These are phyloP conservation scores for Pomatorhinus ruficollis DNA, from an alignment of 2,113 vertebrate species.

Conservation along the genomic window DNA sequence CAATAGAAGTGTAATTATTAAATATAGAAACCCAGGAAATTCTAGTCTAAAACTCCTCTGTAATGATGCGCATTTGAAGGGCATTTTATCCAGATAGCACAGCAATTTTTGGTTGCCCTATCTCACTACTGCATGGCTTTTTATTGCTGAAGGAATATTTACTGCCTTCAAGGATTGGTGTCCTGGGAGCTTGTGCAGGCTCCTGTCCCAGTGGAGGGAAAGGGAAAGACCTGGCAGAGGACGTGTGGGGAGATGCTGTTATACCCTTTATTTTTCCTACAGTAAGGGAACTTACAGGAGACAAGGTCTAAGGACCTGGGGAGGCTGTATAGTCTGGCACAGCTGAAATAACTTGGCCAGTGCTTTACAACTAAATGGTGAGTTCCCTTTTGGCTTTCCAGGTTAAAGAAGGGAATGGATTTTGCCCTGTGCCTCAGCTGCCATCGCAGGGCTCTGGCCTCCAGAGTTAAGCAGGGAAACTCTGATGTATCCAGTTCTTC, in stretches of 20 bases:
- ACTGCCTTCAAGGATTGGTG: neutral
- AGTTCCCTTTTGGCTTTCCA: neutral
- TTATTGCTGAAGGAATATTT: neutral
- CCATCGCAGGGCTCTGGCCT: neutral
- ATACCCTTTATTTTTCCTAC: neutral
- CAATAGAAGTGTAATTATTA: neutral
- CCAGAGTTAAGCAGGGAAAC: neutral
- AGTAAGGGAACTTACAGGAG: neutral
- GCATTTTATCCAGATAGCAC: neutral
- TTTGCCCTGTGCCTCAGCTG: neutral
- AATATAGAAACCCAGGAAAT: neutral
- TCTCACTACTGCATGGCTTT: neutral
- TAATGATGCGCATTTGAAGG: neutral
- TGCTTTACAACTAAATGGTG: neutral
- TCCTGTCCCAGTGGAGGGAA: neutral
- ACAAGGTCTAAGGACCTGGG: neutral
- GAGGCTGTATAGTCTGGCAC: neutral
- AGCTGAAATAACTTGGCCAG: neutral
- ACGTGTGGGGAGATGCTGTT: neutral
- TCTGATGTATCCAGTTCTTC: neutral
- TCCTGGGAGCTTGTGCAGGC: neutral
- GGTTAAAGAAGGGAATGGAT: neutral
- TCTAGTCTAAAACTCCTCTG: neutral
- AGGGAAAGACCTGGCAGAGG: neutral
- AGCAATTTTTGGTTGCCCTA: neutral